Evolutionary conservation across 2,113 vertebrate species (phyloP).

Genomic region (mouse (Mus musculus)): GRCm39 chr10:34039501-34040000

Average conservation of each 20-base stretch:
- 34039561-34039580: background rate
- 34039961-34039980: background rate
- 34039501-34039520: background rate
- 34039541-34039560: background rate
- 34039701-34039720: background rate
- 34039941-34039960: conserved; percentile 16
- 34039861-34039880: background rate
- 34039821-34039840: too few relatives aligned
- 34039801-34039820: background rate
- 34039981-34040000: background rate
- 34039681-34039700: background rate
- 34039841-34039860: background rate
- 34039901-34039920: background rate
- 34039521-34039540: accelerated
- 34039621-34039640: background rate
- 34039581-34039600: background rate
- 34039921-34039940: background rate
- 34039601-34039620: background rate
- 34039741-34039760: background rate
- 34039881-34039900: background rate
- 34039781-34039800: background rate
- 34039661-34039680: background rate
- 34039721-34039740: background rate
- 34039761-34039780: background rate
- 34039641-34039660: background rate